phyloP scores from a whole-genome alignment of 2,797 vertebrate species.

The Miopithecus talapoin region DNA sequence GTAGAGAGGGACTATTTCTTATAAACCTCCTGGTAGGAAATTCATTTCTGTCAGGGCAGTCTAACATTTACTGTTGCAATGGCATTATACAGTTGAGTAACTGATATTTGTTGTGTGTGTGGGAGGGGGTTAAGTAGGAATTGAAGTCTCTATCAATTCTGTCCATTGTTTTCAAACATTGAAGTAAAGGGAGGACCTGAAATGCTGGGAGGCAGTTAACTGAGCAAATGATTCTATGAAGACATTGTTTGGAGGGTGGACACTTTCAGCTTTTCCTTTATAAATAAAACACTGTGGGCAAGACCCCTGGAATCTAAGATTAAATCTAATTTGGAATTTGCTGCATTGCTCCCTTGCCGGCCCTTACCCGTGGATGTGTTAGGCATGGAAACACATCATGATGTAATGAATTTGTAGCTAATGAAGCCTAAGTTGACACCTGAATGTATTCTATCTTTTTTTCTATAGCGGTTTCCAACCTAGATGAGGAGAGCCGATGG shows the following conservation, averaged over 20 bases:
- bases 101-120: background rate
- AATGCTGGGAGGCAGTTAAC: background rate
- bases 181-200: background rate
- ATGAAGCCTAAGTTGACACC: background rate
- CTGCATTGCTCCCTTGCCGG: background rate
- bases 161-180: background rate
- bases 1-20: background rate
- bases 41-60: background rate
- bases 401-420: background rate
- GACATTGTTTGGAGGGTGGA: too few species aligned
- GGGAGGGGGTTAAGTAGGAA: background rate
- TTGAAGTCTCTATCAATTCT: background rate
- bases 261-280: background rate
- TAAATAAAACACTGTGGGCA: background rate
- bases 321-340: background rate
- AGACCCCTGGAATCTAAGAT: background rate
- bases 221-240: background rate
- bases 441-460: slow-evolving; percentile 34
- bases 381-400: background rate
- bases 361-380: background rate
- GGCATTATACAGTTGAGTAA: background rate
- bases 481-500: slow-evolving; percentile 99
- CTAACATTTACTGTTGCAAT: background rate
- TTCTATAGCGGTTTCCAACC: slow-evolving; percentile 94
- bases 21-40: background rate